Evolutionary conservation across 2,888 invertebrate genomes (phyloP), one percentile per base, ranked within the genome.

Genomic region (Leptopilina myrica): DNA sequence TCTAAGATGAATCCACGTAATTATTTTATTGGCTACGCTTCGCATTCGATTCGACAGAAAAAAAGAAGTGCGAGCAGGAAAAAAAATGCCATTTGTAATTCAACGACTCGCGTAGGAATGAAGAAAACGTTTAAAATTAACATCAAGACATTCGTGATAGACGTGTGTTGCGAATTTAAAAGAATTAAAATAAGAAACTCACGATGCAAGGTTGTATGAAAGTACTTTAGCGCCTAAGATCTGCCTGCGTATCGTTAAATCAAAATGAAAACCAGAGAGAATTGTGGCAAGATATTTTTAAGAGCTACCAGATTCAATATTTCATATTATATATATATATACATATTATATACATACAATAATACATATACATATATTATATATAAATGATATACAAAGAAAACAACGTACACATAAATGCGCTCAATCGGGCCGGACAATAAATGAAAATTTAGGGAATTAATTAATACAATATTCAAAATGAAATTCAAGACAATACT

Each of bases 181-280:
- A 77, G 76, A 80, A 77, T 43, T 43, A 43, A 49, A 80, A 78
- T 69, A 64, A 84, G 64, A 67, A 84, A 88, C 84, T 86, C 83
- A 86, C 84, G 88, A 90, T 87, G 89, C 89, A 90, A 90, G 91
- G 91, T 91, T 90, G 91, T 91, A 90, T 86, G 91, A 91, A 91
- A 91, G 91, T 91, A 91, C 83, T 88, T 49, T 90, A 90, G 88
- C 75, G 26, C 77, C 77, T 90, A 91, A 90, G 88, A 80, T 86
- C 85, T 83, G 87, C 84, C 78, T 77, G 81, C 20, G 20, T 84
- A 83, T 86, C 85, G 84, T 81, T 8, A 8, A 83, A 83, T 49
- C 12, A 49, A 49, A 49, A 11, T 11, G 11, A 12, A 12, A 49
- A 49, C 11, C 84, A 85, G 85, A 84, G 90, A 86, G 89, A 87